These are phyloP conservation scores for Leucoraja erinaceus DNA, from an alignment of 2,113 vertebrate species.

Conservation along the genomic window DNA sequence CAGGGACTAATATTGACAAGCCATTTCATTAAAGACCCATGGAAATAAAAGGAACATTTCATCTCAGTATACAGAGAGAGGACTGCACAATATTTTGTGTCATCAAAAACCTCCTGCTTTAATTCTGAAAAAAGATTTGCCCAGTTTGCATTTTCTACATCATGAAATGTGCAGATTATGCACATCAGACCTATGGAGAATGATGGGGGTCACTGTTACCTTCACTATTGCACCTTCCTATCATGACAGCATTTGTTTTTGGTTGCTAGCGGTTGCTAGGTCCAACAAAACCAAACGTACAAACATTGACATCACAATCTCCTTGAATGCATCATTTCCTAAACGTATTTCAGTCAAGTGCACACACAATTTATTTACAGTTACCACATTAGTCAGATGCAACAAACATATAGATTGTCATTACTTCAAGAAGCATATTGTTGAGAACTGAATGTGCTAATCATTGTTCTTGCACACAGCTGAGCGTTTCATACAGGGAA, in stretches of 20 bases:
- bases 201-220: neutral
- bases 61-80: neutral
- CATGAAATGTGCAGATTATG: neutral
- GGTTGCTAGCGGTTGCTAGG: neutral
- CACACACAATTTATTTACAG: neutral
- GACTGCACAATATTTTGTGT: neutral
- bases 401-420: conserved; percentile 12
- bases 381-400: conserved; percentile 5
- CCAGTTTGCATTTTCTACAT: neutral
- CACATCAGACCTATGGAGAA: neutral
- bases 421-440: neutral
- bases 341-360: neutral
- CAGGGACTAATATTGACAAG: neutral
- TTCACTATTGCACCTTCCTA: neutral
- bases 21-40: neutral
- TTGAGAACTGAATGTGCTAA: neutral
- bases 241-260: neutral
- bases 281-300: conserved; percentile 14
- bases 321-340: neutral
- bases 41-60: neutral
- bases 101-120: neutral
- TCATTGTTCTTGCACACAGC: neutral
- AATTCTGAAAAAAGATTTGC: neutral
- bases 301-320: neutral
- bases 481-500: neutral